Conservation (phyloP, 2,888 invertebrate species). For the Reticulitermes lucifugus region DNA sequence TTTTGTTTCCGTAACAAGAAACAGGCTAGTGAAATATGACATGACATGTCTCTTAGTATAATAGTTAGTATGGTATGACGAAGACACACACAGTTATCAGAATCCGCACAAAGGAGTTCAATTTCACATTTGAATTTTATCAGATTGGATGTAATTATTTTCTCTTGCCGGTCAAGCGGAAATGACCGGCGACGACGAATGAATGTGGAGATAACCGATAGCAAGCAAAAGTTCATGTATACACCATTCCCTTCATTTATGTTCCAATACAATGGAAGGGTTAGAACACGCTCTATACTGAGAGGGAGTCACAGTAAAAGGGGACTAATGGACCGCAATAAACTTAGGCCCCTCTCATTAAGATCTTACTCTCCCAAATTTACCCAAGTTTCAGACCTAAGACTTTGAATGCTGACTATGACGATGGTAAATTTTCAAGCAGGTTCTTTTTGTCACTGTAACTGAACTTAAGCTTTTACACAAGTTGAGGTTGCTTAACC, state of each 20-base stretch:
- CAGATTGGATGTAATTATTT: constrained; percentile 31
- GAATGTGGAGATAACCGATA: background rate
- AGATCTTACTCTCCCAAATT: too few species aligned
- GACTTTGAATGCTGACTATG: too few species aligned
- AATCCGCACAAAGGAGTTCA: constrained; percentile 12
- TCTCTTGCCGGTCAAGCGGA: constrained; percentile 5
- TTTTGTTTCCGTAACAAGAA: background rate
- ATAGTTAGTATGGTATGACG: background rate
- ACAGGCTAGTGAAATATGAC: background rate
- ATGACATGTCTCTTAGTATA: background rate
- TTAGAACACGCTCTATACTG: background rate
- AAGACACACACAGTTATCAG: background rate
- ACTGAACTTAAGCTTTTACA: too few species aligned
- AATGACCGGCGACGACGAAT: background rate
- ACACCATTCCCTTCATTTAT: background rate
- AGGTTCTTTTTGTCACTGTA: too few species aligned
- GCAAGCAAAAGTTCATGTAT: background rate
- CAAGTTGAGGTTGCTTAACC: too few species aligned
- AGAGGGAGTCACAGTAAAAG: background rate
- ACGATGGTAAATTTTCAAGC: too few species aligned
- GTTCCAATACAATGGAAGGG: constrained; percentile 4
- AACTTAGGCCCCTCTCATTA: too few species aligned
- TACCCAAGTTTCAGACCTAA: too few species aligned
- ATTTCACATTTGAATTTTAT: constrained; percentile 18
- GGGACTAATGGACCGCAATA: background rate